A percentile compares a stretch with the other conserved stretches of the same genome.
Evolutionary conservation across 2,797 vertebrate species (phyloP).

Genomic region (Cossypha niveicapilla): DNA sequence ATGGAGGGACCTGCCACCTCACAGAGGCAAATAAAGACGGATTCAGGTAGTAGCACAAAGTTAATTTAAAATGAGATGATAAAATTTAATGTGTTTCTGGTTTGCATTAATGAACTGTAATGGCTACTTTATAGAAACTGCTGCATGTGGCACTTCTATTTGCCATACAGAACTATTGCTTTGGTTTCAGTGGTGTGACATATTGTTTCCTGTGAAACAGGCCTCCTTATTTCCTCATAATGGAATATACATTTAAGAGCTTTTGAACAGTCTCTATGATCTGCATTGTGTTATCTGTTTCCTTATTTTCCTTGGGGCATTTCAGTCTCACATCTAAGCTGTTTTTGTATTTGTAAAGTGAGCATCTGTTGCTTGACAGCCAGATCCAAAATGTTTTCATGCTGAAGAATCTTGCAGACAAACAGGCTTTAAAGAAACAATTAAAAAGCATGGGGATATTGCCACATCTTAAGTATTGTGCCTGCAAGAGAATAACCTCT

Average conservation of each 20-base stretch:
- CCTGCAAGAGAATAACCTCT: background rate
- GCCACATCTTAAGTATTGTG: background rate
- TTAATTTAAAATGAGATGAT: background rate
- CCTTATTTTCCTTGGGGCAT: conserved; percentile 2
- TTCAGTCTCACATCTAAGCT: background rate
- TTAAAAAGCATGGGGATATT: background rate
- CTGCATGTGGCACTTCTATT: background rate
- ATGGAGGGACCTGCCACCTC: conserved; percentile 92
- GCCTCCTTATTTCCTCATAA: background rate
- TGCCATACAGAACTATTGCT: background rate
- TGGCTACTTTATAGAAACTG: background rate
- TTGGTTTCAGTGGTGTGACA: background rate
- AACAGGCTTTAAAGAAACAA: conserved; percentile 22
- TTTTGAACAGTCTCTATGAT: background rate
- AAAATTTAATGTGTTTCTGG: background rate
- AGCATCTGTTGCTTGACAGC: conserved; percentile 36
- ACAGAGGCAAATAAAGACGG: conserved; percentile 82
- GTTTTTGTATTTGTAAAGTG: background rate
- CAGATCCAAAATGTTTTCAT: conserved; percentile 34
- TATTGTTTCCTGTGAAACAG: background rate
- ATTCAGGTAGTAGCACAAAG: conserved; percentile 83
- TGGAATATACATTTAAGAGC: background rate
- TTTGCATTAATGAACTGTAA: background rate
- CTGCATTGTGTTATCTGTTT: background rate
- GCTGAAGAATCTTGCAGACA: background rate